These are phyloP conservation scores for Sternotherus odoratus DNA, from an alignment of 2,797 vertebrate species.

Conservation along the genomic window DNA sequence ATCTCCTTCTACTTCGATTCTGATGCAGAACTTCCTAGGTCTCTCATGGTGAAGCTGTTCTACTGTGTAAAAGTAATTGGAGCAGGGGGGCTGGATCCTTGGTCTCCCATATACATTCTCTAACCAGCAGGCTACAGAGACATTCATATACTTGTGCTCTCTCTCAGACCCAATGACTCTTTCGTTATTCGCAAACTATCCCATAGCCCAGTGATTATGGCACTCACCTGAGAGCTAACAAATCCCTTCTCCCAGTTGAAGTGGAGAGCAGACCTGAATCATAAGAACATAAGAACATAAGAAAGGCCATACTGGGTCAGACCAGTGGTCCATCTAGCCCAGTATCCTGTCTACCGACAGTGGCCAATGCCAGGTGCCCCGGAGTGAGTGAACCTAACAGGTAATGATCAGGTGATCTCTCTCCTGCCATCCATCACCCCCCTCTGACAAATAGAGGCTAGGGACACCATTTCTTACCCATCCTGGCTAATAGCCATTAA, in stretches of 20 bases:
- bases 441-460: no score
- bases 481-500: no score
- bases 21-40: background rate
- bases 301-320: no score
- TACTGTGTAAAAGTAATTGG: background rate
- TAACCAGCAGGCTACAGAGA: background rate
- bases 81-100: background rate
- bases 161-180: background rate
- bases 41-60: background rate
- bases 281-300: no score
- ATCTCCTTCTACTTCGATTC: background rate
- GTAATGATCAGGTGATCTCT: no score
- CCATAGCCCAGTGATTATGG: background rate
- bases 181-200: background rate
- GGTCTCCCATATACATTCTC: background rate
- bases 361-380: no score
- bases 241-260: background rate
- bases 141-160: background rate
- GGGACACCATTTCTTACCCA: no score
- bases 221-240: background rate
- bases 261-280: background rate
- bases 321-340: no score
- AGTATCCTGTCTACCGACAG: no score
- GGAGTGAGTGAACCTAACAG: no score
- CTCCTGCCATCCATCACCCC: no score